These are phyloP conservation scores for Mustela lutreola DNA, from an alignment of 2,113 vertebrate genomes.

Conservation along the genomic window DNA sequence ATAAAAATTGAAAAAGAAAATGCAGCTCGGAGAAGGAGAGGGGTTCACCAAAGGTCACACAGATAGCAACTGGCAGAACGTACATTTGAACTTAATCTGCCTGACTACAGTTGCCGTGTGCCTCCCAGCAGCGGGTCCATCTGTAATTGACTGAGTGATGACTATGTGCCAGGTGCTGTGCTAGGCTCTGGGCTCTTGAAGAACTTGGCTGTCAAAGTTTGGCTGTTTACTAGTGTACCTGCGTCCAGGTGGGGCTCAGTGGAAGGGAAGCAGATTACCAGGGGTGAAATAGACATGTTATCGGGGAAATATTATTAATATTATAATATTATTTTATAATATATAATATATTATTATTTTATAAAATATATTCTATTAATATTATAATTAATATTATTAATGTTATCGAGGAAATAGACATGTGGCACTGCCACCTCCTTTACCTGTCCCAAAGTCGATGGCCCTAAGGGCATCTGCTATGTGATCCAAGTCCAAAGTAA, in stretches of 20 bases:
- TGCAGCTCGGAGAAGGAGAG: not conserved
- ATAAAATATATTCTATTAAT: too few relatives aligned
- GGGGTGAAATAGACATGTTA: not conserved
- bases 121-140: not conserved
- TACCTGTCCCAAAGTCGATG: constrained; percentile 92
- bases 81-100: not conserved
- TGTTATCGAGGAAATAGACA: not conserved
- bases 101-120: not conserved
- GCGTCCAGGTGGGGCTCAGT: not conserved
- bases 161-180: not conserved
- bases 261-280: not conserved
- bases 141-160: not conserved
- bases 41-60: not conserved
- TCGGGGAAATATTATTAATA: too few relatives aligned
- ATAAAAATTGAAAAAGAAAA: not conserved
- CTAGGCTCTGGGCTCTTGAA: not conserved
- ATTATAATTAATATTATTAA: too few relatives aligned
- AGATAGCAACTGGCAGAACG: not conserved
- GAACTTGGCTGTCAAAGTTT: not conserved
- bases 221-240: not conserved
- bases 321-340: too few relatives aligned
- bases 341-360: too few relatives aligned
- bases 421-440: not conserved
- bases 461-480: constrained; percentile 88
- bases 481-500: constrained; percentile 92